Evolutionary conservation across 2,113 vertebrate genomes (phyloP), one percentile per base, ranked within the genome.

Genomic region (Peromyscus polionotus): DNA sequence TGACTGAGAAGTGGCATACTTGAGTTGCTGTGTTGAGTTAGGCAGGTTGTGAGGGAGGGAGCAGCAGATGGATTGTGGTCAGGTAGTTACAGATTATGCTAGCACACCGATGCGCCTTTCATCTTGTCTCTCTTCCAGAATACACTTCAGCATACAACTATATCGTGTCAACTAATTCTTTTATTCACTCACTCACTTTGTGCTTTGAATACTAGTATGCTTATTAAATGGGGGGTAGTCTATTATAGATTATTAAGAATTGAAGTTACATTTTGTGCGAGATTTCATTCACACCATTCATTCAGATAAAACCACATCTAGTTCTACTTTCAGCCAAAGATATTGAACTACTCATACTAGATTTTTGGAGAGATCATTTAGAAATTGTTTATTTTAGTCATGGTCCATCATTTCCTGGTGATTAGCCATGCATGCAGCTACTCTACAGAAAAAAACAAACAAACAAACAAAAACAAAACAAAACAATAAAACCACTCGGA

Each of bases 331-430:
- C 31, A 95, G 75, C 14, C 19, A 57, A 7, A 88, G 19, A 88
- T 19, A 16, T 81, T 96, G 67, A 94, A 91, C 24, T 79, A 91
- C 63, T 67, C 14, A 0, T 14, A 90, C n/a, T 87, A 80, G 79
- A 76, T 76, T 77, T 96, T 89, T 33, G 11, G 48, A 84, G 83
- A 90, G 88, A 72, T 42, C 72, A 68, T 68, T 68, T 54, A 85
- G n/a, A 85, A 94, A 65, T 19, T 91, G 54, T 95, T 63, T 92
- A 54, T 95, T 84, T 95, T 83, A 87, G 73, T 93, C 45, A 92
- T 81, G 39, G 75, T 79, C 26, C 33, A 42, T 67, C 73, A 70
- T 76, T 96, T 93, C 91, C 75, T 28, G 57, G 31, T 90, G 81
- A 91, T 95, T 94, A 87, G 31, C n/a, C 51, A 97, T 93, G 77